phyloP scores from a whole-genome alignment of 2,113 vertebrate species.

The Dromas ardeola region DNA sequence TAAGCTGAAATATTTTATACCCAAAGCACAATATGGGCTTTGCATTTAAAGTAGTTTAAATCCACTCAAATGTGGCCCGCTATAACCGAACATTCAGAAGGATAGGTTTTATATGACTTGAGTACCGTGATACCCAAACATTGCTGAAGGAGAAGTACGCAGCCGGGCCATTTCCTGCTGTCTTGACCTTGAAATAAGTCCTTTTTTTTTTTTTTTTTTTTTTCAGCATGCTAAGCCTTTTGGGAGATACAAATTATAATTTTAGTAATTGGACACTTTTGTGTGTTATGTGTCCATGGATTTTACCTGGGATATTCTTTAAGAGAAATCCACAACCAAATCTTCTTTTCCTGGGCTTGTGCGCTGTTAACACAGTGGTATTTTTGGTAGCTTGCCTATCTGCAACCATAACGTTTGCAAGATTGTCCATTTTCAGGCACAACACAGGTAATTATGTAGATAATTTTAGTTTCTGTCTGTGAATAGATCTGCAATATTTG shows the following conservation, averaged over 20 bases:
- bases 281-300: background rate
- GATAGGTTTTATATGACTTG: background rate
- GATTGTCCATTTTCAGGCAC: background rate
- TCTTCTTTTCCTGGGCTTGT: background rate
- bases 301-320: background rate
- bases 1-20: background rate
- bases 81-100: background rate
- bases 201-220: background rate
- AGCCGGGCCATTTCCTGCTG: background rate
- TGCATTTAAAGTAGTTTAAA: background rate
- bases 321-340: background rate
- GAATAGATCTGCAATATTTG: background rate
- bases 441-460: background rate
- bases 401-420: background rate
- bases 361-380: background rate
- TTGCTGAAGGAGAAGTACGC: background rate
- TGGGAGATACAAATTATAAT: background rate
- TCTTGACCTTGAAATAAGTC: background rate
- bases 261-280: background rate
- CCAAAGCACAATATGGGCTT: background rate
- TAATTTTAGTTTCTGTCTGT: background rate
- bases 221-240: background rate
- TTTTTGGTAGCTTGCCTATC: background rate
- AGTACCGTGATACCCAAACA: background rate
- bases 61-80: background rate